phyloP scores from a whole-genome alignment of 2,113 vertebrate species.

The Mellivora capensis region DNA sequence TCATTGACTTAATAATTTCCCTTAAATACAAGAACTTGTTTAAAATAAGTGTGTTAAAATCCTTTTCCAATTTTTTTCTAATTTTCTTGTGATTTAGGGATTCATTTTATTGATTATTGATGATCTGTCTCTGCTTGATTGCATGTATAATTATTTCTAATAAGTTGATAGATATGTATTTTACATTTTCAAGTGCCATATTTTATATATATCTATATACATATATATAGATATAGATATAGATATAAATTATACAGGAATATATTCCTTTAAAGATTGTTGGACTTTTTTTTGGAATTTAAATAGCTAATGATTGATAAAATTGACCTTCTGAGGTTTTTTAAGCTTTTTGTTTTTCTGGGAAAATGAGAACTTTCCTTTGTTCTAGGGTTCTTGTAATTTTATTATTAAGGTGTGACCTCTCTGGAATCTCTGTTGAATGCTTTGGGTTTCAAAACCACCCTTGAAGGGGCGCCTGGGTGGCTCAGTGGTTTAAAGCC shows the following conservation, averaged over 20 bases:
- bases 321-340: background rate
- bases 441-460: background rate
- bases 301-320: background rate
- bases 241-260: too few relatives aligned
- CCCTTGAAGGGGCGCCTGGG: too few relatives aligned
- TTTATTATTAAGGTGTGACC: background rate
- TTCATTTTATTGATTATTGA: background rate
- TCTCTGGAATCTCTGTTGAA: background rate
- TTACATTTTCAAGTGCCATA: background rate
- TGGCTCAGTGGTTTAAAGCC: too few relatives aligned
- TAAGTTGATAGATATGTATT: background rate
- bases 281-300: background rate
- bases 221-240: background rate
- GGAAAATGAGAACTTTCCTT: background rate
- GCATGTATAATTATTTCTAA: background rate
- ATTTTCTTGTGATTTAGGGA: background rate
- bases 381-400: background rate
- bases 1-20: background rate
- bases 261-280: background rate
- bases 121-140: background rate
- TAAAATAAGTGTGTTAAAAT: background rate
- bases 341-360: background rate
- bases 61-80: background rate
- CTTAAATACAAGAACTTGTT: background rate
- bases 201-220: background rate